Percentiles rank a stretch among this genome's conserved stretches.
Evolutionary conservation across 2,113 vertebrate species (phyloP).

Genomic region (Carassius carassius): DNA sequence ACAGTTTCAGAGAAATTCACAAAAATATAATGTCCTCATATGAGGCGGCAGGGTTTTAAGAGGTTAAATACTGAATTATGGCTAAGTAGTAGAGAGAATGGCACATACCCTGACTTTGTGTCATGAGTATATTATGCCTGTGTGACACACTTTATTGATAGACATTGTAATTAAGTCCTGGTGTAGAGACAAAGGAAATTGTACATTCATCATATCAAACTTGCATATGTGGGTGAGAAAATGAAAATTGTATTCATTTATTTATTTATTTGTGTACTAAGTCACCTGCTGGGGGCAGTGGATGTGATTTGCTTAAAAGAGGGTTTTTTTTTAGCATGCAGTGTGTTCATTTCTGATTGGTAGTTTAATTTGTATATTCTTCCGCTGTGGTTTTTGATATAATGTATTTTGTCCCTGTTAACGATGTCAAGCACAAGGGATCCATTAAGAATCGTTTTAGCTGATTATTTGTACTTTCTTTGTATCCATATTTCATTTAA

Average conservation of each 20-base stretch:
- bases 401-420: not conserved
- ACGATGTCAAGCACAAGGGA: not conserved
- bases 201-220: constrained; percentile 76
- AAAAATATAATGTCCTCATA: too few relatives aligned
- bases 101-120: constrained; percentile 56
- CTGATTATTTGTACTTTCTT: not conserved
- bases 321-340: not conserved
- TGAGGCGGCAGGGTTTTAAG: too few relatives aligned
- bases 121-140: constrained; percentile 61
- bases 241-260: constrained; percentile 47
- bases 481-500: not conserved
- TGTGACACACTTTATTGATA: constrained; percentile 67
- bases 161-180: constrained; percentile 71
- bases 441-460: not conserved
- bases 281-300: constrained; percentile 15
- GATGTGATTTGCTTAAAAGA: constrained; percentile 13
- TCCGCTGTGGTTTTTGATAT: not conserved
- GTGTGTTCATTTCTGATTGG: not conserved
- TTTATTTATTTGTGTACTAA: constrained; percentile 60
- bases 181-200: constrained; percentile 74
- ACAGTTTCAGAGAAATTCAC: too few relatives aligned
- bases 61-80: constrained; percentile 17
- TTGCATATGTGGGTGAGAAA: constrained; percentile 62
- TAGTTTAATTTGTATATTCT: not conserved
- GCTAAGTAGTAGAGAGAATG: constrained; percentile 47